phyloP scores from a whole-genome alignment of 2,797 vertebrate genomes.

The Sebastes vulpes region DNA sequence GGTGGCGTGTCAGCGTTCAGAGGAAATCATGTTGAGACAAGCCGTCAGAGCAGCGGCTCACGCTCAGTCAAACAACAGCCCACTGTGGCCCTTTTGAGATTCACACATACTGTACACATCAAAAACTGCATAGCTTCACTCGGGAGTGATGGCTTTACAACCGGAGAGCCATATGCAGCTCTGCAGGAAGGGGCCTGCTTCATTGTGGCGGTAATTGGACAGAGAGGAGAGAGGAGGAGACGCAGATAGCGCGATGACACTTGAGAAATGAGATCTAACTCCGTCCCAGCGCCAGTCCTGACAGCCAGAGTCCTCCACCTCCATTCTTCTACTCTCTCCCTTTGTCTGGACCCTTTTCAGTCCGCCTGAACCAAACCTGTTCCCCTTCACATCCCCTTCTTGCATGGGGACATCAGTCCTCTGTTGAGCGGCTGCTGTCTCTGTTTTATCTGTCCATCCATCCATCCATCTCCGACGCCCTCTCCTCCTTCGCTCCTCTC shows the following conservation, averaged over 20 bases:
- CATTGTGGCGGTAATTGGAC: slow-evolving; percentile 77
- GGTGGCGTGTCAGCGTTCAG: not conserved
- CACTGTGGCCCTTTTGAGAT: slow-evolving; percentile 31
- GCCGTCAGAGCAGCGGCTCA: slow-evolving; percentile 15
- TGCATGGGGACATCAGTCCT: slow-evolving; percentile 66
- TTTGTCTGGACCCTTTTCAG: slow-evolving; percentile 76
- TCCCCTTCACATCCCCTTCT: slow-evolving; percentile 77
- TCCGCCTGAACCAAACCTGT: slow-evolving; percentile 75
- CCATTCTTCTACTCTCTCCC: slow-evolving; percentile 68
- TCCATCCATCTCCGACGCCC: slow-evolving; percentile 64
- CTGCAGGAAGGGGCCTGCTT: slow-evolving; percentile 60
- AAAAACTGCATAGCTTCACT: slow-evolving; percentile 50
- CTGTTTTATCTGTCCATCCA: slow-evolving; percentile 76
- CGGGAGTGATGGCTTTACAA: slow-evolving; percentile 56
- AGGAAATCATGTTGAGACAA: slow-evolving; percentile 20
- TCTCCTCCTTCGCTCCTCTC: slow-evolving; percentile 53
- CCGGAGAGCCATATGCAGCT: slow-evolving; percentile 64
- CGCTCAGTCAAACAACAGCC: slow-evolving; percentile 22
- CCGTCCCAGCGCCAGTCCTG: slow-evolving; percentile 79
- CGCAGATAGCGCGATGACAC: slow-evolving; percentile 77
- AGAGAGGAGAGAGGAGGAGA: slow-evolving; percentile 76
- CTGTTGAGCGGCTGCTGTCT: slow-evolving; percentile 78
- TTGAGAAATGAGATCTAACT: slow-evolving; percentile 85
- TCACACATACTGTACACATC: slow-evolving; percentile 66
- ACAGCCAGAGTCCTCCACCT: slow-evolving; percentile 78